Evolutionary conservation across 1,140 invertebrate species (phyloP).

Genomic region (Phymorhynchus buccinoides): DNA sequence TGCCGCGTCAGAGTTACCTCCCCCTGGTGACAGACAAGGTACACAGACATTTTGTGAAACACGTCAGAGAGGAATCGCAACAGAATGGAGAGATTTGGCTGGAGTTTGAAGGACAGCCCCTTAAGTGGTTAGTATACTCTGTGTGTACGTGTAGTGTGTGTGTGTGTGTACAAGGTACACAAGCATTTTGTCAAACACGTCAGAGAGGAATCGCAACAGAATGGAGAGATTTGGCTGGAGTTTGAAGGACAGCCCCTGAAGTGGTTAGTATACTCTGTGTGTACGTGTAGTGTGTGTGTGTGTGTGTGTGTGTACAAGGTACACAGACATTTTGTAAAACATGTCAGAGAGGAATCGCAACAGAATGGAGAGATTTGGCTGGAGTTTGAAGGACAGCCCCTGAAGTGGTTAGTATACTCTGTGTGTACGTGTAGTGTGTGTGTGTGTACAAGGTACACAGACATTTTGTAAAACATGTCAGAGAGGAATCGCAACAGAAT

Average conservation of each 20-base stretch:
- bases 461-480: too few relatives aligned
- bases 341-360: constrained; percentile 83
- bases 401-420: constrained; percentile 83
- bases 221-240: too few relatives aligned
- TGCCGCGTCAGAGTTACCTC: constrained; percentile 95
- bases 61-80: constrained; percentile 83
- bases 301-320: too few relatives aligned
- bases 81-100: constrained; percentile 93
- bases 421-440: background rate
- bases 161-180: background rate
- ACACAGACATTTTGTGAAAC: constrained; percentile 89
- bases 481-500: too few relatives aligned
- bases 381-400: constrained; percentile 90
- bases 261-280: too few relatives aligned
- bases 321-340: constrained; percentile 89
- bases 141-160: background rate
- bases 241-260: too few relatives aligned
- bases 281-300: too few relatives aligned
- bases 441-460: background rate
- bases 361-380: constrained; percentile 93
- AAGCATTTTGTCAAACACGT: too few relatives aligned
- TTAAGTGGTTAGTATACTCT: constrained; percentile 83
- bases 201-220: too few relatives aligned
- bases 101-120: constrained; percentile 90
- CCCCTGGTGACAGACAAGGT: constrained; percentile 97